phyloP scores from a whole-genome alignment of 1,140 invertebrate species.

The Bombus terrestris region DNA sequence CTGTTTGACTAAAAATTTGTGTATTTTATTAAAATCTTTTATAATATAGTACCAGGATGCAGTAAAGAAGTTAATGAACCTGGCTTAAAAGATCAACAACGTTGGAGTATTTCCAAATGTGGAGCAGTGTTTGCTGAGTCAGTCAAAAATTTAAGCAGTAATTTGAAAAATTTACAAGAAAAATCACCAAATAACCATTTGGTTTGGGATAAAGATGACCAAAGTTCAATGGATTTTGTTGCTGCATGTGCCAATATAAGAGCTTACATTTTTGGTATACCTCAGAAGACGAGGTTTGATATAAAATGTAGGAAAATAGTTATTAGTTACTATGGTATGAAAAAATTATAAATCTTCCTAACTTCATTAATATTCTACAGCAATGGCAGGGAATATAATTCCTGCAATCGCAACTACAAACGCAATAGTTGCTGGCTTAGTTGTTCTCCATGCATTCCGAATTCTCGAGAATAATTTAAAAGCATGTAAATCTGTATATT shows the following conservation, averaged over 20 bases:
- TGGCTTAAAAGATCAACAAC: constrained; percentile 88
- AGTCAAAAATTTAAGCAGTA: constrained; percentile 87
- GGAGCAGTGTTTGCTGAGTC: constrained; percentile 89
- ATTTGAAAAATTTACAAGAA: constrained; percentile 83
- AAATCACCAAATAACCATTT: constrained; percentile 87
- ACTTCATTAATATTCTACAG: constrained; percentile 80
- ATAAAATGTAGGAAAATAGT: constrained; percentile 92
- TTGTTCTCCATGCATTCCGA: constrained; percentile 94
- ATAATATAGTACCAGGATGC: constrained; percentile 79
- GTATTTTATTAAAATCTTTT: constrained; percentile 15
- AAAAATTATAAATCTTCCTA: constrained; percentile 17
- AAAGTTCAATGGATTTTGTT: constrained; percentile 97
- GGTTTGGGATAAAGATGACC: constrained; percentile 99
- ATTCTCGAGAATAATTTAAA: constrained; percentile 89
- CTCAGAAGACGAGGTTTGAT: constrained; percentile 94
- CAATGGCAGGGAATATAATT: constrained; percentile 99
- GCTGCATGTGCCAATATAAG: constrained; percentile 97
- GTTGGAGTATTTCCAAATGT: constrained; percentile 92
- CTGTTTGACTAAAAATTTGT: not conserved
- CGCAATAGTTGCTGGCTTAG: constrained; percentile 97
- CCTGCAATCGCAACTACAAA: constrained; percentile 99
- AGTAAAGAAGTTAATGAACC: constrained; percentile 77
- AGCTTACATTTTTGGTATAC: constrained; percentile 95
- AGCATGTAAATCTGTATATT: constrained; percentile 89
- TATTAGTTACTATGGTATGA: not conserved